phyloP scores from a whole-genome alignment of 2,888 invertebrate species.

The Mystacides longicornis region DNA sequence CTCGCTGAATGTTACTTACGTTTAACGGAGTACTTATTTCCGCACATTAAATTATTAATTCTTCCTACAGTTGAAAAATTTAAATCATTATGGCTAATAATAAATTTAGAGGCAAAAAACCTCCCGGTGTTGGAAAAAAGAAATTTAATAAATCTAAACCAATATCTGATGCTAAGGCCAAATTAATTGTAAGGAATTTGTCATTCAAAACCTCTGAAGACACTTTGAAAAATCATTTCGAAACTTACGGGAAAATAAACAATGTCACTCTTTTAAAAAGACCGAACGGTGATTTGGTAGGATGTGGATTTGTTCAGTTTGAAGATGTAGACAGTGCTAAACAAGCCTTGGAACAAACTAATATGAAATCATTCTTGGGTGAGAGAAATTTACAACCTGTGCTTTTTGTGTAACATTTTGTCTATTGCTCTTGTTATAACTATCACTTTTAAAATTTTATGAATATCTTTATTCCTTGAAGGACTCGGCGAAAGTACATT shows the following conservation, averaged over 20 bases:
- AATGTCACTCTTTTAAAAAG: conserved; percentile 69
- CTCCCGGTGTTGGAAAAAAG: too few relatives aligned
- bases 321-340: conserved; percentile 68
- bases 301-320: conserved; percentile 87
- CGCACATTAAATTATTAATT: too few relatives aligned
- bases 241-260: conserved; percentile 64
- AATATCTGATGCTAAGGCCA: conserved; percentile 41
- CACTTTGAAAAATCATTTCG: conserved; percentile 61
- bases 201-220: conserved; percentile 68
- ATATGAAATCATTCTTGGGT: conserved; percentile 59
- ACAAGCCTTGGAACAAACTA: conserved; percentile 63
- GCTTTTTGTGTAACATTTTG: too few relatives aligned
- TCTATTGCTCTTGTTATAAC: too few relatives aligned
- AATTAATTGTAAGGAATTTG: conserved; percentile 61
- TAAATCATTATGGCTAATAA: neutral
- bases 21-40: too few relatives aligned
- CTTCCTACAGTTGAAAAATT: too few relatives aligned
- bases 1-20: too few relatives aligned
- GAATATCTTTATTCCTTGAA: too few relatives aligned
- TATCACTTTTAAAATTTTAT: too few relatives aligned
- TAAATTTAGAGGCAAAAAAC: neutral
- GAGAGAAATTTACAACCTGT: conserved; percentile 15
- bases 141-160: conserved; percentile 13
- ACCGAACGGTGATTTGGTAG: conserved; percentile 68
- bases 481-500: too few relatives aligned